A percentile compares a stretch with the other conserved stretches of the same genome.
These are phyloP conservation scores for Platygyra sinensis DNA, from an alignment of 64 coral and sea anemone species.

Conservation along the genomic window DNA sequence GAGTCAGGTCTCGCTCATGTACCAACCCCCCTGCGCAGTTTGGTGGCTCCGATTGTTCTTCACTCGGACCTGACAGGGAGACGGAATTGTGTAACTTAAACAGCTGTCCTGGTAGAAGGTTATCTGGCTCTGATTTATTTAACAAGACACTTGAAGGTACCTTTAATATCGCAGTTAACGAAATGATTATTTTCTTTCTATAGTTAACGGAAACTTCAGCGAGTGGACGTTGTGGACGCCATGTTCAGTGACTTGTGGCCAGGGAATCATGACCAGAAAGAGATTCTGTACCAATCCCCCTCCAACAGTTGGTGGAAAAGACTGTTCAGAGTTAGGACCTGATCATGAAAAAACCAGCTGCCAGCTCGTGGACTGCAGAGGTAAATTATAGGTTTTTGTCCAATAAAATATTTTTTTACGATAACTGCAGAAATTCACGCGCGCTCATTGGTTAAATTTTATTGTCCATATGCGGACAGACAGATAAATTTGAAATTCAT, in stretches of 20 bases:
- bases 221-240: slow-evolving; percentile 94
- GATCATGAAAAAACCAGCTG: slow-evolving; percentile 88
- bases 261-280: slow-evolving; percentile 75
- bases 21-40: slow-evolving; percentile 85
- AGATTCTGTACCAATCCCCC: slow-evolving; percentile 88
- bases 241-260: slow-evolving; percentile 94
- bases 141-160: neutral
- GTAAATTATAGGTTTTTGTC: slow-evolving; percentile 12
- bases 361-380: slow-evolving; percentile 89
- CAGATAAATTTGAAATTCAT: too few species aligned
- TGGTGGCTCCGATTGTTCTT: slow-evolving; percentile 77
- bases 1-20: slow-evolving; percentile 75
- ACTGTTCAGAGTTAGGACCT: slow-evolving; percentile 77
- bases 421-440: too few species aligned
- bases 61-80: slow-evolving; percentile 64
- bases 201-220: slow-evolving; percentile 95
- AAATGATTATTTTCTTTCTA: neutral
- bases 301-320: slow-evolving; percentile 75
- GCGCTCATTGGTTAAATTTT: too few species aligned
- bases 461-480: too few species aligned
- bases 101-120: slow-evolving; percentile 69
- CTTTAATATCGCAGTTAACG: neutral
- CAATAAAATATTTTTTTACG: too few species aligned
- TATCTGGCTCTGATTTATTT: neutral
- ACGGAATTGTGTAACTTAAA: slow-evolving; percentile 64